Conservation (phyloP, 2,797 vertebrate genomes). For the Nyctibius grandis region DNA sequence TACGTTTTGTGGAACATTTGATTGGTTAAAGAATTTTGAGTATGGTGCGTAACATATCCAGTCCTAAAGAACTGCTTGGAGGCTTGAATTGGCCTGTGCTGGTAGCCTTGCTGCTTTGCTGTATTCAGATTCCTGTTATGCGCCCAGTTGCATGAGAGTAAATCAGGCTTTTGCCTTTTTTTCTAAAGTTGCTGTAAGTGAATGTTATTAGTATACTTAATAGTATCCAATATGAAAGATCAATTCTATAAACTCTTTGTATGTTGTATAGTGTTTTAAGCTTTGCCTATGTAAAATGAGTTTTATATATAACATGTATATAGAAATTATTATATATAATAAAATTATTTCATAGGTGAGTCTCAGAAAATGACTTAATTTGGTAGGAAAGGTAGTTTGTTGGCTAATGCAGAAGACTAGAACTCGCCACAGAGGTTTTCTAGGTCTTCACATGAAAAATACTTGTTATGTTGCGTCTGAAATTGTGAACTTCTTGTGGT, state of each 20-base stretch:
- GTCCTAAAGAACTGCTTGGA: neutral
- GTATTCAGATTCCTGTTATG: neutral
- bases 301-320: neutral
- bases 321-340: neutral
- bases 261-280: neutral
- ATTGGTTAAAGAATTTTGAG: neutral
- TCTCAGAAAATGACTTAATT: neutral
- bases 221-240: neutral
- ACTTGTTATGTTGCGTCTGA: neutral
- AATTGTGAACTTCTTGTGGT: neutral
- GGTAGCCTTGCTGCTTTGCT: neutral
- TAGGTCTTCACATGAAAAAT: neutral
- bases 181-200: constrained; percentile 12
- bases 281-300: neutral
- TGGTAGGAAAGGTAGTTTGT: neutral
- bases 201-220: neutral
- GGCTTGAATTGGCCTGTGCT: neutral
- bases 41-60: fast-evolving
- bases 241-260: neutral
- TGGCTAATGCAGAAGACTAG: neutral
- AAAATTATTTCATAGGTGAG: neutral
- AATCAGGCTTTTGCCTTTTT: neutral
- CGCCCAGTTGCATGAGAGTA: neutral
- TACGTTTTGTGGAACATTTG: neutral
- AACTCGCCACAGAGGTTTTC: neutral